Conservation (phyloP, 1,140 invertebrate species). For the Battus philenor region DNA sequence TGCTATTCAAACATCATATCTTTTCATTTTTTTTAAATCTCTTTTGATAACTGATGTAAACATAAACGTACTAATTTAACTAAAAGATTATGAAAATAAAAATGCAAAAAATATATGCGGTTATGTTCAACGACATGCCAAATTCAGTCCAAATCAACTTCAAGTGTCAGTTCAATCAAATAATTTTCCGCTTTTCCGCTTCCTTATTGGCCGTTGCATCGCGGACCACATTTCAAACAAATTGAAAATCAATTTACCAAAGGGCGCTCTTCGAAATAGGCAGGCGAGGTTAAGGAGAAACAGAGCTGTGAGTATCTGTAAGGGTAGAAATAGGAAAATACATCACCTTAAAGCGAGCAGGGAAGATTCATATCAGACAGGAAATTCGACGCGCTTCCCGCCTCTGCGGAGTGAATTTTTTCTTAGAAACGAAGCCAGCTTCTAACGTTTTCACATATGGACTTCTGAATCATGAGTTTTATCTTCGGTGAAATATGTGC, state of each 20-base stretch:
- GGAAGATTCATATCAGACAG: conserved; percentile 73
- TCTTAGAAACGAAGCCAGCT: conserved; percentile 53
- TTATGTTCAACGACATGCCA: no score
- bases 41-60: conserved; percentile 1
- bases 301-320: conserved; percentile 38
- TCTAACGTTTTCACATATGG: conserved; percentile 63
- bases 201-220: conserved; percentile 64
- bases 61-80: no score
- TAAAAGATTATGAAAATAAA: no score
- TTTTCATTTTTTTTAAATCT: no score
- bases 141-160: conserved; percentile 59
- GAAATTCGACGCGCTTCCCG: conserved; percentile 69
- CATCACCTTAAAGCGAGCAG: conserved; percentile 73
- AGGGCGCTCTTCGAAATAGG: conserved; percentile 47
- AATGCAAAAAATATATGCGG: no score
- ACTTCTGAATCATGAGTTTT: conserved; percentile 72
- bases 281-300: conserved; percentile 47
- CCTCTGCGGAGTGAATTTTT: conserved; percentile 58
- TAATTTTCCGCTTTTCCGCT: conserved; percentile 69
- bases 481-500: conserved; percentile 69
- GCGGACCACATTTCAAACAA: conserved; percentile 70
- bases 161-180: conserved; percentile 54
- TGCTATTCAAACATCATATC: no score
- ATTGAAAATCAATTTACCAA: conserved; percentile 74
- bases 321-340: conserved; percentile 67